These are phyloP conservation scores for Actenoides lindsayi DNA, from an alignment of 2,113 vertebrate species.

Conservation along the genomic window DNA sequence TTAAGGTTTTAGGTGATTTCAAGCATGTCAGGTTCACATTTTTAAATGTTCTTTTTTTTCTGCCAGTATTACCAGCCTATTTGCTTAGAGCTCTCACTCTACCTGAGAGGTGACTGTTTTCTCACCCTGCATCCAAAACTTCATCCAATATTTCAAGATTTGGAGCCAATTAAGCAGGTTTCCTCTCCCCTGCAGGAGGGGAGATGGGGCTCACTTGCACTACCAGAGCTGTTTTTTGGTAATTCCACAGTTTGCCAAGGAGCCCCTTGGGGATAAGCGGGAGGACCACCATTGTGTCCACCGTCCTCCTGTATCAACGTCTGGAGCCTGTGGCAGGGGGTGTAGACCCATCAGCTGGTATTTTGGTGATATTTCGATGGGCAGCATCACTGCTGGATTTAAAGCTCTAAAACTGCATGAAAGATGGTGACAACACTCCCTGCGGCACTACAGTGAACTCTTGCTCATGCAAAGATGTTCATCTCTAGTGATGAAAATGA, in stretches of 20 bases:
- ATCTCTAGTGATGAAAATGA: background rate
- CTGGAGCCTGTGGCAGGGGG: background rate
- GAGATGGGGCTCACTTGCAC: background rate
- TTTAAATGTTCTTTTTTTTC: background rate
- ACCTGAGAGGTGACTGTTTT: background rate
- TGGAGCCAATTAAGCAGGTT: background rate
- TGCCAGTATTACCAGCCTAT: background rate
- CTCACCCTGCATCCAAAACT: background rate
- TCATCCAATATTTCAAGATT: background rate
- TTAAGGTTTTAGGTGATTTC: background rate
- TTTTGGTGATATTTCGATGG: background rate
- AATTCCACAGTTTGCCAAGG: background rate
- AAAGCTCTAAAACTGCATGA: background rate
- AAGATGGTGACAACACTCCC: background rate
- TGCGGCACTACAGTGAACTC: background rate
- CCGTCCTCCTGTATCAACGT: background rate
- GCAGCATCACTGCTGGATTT: background rate
- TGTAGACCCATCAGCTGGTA: background rate
- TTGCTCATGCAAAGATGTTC: background rate
- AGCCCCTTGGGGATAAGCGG: background rate
- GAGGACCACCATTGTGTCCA: background rate
- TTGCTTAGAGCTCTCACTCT: background rate
- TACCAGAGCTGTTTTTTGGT: background rate
- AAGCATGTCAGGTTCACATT: background rate
- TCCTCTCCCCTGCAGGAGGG: background rate